Evolutionary conservation across 1,140 invertebrate species (phyloP).

Genomic region (Pogonomyrmex californicus): DNA sequence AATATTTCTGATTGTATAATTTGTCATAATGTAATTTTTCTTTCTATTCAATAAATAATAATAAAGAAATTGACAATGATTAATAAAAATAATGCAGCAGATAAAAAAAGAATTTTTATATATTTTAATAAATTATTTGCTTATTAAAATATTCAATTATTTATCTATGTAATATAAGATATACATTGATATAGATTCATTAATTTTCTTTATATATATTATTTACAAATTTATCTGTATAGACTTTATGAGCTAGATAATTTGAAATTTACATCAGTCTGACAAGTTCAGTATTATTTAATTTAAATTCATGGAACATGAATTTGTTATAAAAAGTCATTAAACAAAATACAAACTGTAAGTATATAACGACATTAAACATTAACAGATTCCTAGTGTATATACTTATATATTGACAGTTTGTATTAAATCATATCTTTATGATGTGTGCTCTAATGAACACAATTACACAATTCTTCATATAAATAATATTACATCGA

Average conservation of each 20-base stretch:
- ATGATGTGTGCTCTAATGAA: neutral
- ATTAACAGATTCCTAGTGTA: neutral
- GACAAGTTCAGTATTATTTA: no score
- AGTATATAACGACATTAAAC: neutral
- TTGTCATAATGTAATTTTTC: no score
- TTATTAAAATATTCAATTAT: no score
- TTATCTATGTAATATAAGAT: no score
- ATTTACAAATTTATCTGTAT: neutral
- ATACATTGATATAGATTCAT: no score
- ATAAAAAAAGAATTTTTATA: no score
- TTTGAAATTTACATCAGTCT: neutral
- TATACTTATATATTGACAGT: constrained; percentile 12
- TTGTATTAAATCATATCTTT: neutral
- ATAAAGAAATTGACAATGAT: no score
- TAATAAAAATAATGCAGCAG: no score
- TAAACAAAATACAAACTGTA: constrained; percentile 1
- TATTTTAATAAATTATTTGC: no score
- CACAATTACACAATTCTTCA: constrained; percentile 2
- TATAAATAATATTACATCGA: constrained; percentile 25
- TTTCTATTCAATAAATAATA: no score
- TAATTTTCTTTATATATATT: neutral
- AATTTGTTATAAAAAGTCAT: neutral
- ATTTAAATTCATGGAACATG: neutral
- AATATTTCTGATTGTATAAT: no score
- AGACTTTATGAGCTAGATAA: neutral